Base-by-base conservation (phyloP, 2,797 vertebrate species). In the Melanogrammus aeglefinus region DNA sequence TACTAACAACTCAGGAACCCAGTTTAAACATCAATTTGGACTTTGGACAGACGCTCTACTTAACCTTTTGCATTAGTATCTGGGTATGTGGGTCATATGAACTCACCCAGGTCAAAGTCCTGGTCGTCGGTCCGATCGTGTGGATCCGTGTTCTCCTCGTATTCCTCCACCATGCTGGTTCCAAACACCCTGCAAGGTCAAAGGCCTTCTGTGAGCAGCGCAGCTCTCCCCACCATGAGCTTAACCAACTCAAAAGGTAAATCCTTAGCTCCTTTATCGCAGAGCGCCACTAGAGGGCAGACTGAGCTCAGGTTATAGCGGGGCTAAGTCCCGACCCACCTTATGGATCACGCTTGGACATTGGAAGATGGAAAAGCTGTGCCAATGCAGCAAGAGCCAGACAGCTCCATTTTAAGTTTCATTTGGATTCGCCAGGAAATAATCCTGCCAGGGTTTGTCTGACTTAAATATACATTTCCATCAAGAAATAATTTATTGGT, bases 151-250 rank as follows among this genome's bases (percentile, higher is more conserved):
- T 96, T 98, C 92, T 98, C 96, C 83, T 99, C 97, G 63, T 99
- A 99, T 83, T 99, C 98, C 86, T 99, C 98, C 79, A 99, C 97
- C 98, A 99, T 99, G 88, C 97, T 99, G 21, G 97, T 99, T 81
- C 98, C 98, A 91, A 99, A 99, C 74, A 99, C 96, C 89, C 98
- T 99, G 81, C 0, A 33, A 27, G 39, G 79, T 57, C 0, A 31
- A 73, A 44, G 80, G 73, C 0, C 78, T 51, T 83, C 13, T 31
- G 1, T 35, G 41, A 63, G 21, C 29, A 79, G 29, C 69, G 13
- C 31, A 35, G 16, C 21, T 31, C 12, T 14, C 12, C 18, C 27
- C 9, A 24, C 16, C 16, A 29, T 14, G 6, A 71, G 66, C 24
- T 24, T 18, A 21, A 51, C 47, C 44, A 21, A 57, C n/a, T 63